Conservation (phyloP, 2,888 invertebrate genomes). For the Ellobium chinense region DNA sequence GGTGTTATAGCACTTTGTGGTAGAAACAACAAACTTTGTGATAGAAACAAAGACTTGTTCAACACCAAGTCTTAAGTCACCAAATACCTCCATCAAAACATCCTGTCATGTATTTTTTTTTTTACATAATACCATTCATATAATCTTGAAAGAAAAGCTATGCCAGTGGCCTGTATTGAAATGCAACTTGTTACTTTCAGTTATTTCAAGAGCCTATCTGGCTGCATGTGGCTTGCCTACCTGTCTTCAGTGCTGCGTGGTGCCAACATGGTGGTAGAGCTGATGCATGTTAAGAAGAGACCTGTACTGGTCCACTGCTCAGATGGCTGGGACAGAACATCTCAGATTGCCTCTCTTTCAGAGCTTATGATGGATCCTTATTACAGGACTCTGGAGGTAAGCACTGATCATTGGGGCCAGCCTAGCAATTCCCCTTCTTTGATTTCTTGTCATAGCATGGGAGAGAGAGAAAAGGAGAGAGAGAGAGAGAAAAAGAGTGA, state of each 20-base stretch:
- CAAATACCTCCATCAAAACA: too few species aligned
- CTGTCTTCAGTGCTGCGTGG: constrained; percentile 91
- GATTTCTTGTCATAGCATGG: too few species aligned
- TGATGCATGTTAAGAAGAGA: constrained; percentile 87
- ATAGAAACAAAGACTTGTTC: too few species aligned
- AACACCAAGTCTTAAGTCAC: too few species aligned
- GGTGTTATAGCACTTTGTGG: too few species aligned
- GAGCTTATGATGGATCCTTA: constrained; percentile 95
- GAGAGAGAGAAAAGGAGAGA: too few species aligned
- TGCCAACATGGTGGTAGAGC: constrained; percentile 87
- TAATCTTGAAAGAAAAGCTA: too few species aligned
- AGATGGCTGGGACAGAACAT: constrained; percentile 99
- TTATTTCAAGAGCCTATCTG: constrained; percentile 93
- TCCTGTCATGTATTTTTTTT: background rate
- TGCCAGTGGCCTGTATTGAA: background rate
- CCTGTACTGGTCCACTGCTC: constrained; percentile 98
- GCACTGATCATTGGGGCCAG: too few species aligned
- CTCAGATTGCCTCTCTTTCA: constrained; percentile 96
- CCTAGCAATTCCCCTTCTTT: too few species aligned
- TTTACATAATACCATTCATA: too few species aligned
- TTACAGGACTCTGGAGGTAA: constrained; percentile 93
- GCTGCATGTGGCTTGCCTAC: constrained; percentile 94
- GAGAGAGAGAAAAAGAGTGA: too few species aligned
- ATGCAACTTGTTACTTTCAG: constrained; percentile 80
- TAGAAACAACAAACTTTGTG: too few species aligned